These are phyloP conservation scores for Caradrina kadenii DNA, from an alignment of 2,888 invertebrate species.

Conservation along the genomic window DNA sequence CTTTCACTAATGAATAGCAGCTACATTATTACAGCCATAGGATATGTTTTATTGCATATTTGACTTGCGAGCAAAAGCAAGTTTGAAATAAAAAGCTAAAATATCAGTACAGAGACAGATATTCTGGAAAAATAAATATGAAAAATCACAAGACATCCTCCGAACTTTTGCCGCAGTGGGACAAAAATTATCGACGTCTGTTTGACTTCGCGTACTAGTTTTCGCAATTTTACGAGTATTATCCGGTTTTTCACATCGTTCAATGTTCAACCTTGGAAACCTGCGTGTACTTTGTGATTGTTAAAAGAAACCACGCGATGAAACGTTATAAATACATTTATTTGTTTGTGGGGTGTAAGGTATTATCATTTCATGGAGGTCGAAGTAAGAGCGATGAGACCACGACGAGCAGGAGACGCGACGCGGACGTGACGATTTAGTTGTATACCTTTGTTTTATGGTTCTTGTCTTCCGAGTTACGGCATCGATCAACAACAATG, in stretches of 20 bases:
- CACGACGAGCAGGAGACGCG: background rate
- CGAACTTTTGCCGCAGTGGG: slow-evolving; percentile 36
- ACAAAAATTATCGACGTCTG: slow-evolving; percentile 41
- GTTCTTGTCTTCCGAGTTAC: too few relatives aligned
- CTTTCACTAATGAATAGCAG: too few relatives aligned
- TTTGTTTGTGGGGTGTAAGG: slow-evolving; percentile 15
- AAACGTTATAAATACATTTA: slow-evolving; percentile 38
- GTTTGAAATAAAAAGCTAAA: background rate
- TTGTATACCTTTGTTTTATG: too few relatives aligned
- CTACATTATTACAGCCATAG: too few relatives aligned
- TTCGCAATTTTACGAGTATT: slow-evolving; percentile 47
- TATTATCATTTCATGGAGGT: background rate
- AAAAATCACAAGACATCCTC: slow-evolving; percentile 28
- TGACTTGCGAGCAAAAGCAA: background rate
- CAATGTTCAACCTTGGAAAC: slow-evolving; percentile 53
- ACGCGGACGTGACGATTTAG: too few relatives aligned
- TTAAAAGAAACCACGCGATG: slow-evolving; percentile 52
- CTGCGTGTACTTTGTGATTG: slow-evolving; percentile 57
- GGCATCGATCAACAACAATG: too few relatives aligned
- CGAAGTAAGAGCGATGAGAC: background rate
- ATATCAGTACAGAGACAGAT: background rate
- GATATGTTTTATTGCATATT: too few relatives aligned
- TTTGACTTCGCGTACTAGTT: slow-evolving; percentile 37
- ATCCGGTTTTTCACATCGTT: slow-evolving; percentile 51
- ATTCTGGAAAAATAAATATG: slow-evolving; percentile 2